Evolutionary conservation across 1,140 invertebrate species (phyloP).

Genomic region (Batillaria attramentaria): DNA sequence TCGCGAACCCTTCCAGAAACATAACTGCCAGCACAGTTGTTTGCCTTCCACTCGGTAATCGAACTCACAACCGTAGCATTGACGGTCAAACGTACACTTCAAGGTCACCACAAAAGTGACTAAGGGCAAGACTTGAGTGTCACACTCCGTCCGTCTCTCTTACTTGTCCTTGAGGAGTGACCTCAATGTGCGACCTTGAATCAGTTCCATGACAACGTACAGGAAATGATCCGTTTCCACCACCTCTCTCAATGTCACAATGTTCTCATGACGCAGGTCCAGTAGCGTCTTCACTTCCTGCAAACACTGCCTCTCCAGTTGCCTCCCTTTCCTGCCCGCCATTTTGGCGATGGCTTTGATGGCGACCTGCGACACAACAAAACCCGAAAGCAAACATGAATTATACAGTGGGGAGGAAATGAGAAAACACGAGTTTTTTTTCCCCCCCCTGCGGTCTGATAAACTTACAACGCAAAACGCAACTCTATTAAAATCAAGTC

Average conservation of each 20-base stretch:
- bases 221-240: slow-evolving; percentile 10
- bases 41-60: too few relatives aligned
- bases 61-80: background rate
- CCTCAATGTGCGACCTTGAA: background rate
- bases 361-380: slow-evolving; percentile 6
- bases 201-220: slow-evolving; percentile 22
- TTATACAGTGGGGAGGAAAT: too few relatives aligned
- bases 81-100: background rate
- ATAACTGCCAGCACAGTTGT: too few relatives aligned
- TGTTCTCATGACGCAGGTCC: slow-evolving; percentile 16
- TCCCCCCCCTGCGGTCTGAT: too few relatives aligned
- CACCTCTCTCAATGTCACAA: slow-evolving; percentile 2
- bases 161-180: slow-evolving; percentile 13
- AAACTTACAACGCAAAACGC: too few relatives aligned
- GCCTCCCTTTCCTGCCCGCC: slow-evolving; percentile 6
- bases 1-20: too few relatives aligned
- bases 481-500: too few relatives aligned
- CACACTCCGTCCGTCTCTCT: background rate
- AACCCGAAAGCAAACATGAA: background rate
- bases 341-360: slow-evolving; percentile 4
- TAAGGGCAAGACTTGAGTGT: background rate
- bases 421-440: too few relatives aligned
- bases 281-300: slow-evolving; percentile 6
- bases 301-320: slow-evolving; percentile 5
- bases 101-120: background rate